Evolutionary conservation across 2,797 vertebrate genomes (phyloP), one percentile per base, ranked within the genome.

Genomic region (Lateolabrax maculatus): DNA sequence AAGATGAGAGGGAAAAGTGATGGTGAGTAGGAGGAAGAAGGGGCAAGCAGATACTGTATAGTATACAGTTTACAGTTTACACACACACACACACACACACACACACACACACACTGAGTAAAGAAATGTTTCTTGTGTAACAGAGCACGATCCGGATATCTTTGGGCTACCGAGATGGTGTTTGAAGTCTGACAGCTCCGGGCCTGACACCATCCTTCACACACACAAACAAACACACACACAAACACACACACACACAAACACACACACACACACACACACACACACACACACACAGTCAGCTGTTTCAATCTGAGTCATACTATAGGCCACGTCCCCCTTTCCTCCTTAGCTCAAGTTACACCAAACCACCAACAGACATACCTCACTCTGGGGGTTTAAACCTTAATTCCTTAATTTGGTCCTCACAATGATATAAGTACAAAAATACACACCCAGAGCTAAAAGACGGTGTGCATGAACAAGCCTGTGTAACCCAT

Each of bases 301-400:
- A 85, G 85, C 80, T 83, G 67, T 73, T 86, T 72, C 31, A 48
- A 5, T 74, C 75, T 78, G 62, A 83, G 72, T 87, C 84, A 85
- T 75, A 63, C 77, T 76, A 72, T 51, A 70, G 34, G 56, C 37
- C 60, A 75, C 53, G 51, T 49, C 62, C 71, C n/a, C 5, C 41
- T 13, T 49, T 53, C 37, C 53, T 57, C 44, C 36, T n/a, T 23
- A 1, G 37, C 68, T 84, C 48, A 62, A 19, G 34, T 73, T 71
- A 65, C 55, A 71, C 37, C 34, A 29, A 39, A 37, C 53, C 16
- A 41, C 19, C 58, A 12, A 66, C 39, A 64, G 36, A n/a, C 51
- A 44, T 25, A 61, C 23, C 57, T 34, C n/a, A 46, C 25, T 37
- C 10, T 21, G 11, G 51, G 15, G 10, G 29, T 65, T 55, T 36